Evolutionary conservation across 2,888 invertebrate species (phyloP).

Genomic region (Octonoba sinensis): DNA sequence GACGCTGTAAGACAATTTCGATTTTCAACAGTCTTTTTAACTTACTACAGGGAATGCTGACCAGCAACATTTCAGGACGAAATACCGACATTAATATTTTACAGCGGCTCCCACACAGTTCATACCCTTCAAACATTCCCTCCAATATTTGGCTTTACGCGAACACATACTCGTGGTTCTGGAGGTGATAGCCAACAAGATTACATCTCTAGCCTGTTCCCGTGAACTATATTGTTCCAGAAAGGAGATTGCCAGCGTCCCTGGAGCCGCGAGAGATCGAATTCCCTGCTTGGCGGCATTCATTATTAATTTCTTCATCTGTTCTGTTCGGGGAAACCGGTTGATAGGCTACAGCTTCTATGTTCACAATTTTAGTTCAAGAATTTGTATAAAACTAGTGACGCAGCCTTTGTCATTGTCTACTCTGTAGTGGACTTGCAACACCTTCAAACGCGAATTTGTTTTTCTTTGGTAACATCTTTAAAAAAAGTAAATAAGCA

Average conservation of each 20-base stretch:
- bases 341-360: slow-evolving; percentile 44
- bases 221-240: slow-evolving; percentile 28
- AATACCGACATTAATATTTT: slow-evolving; percentile 33
- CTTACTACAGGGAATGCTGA: no score
- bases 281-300: slow-evolving; percentile 41
- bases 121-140: slow-evolving; percentile 7
- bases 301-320: slow-evolving; percentile 64
- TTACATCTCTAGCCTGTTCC: slow-evolving; percentile 33
- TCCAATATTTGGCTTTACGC: slow-evolving; percentile 21
- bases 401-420: no score
- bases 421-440: no score
- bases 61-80: slow-evolving; percentile 11
- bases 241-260: slow-evolving; percentile 36
- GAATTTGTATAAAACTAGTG: no score
- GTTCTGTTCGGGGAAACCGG: slow-evolving; percentile 31
- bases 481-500: no score
- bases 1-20: no score
- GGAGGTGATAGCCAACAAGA: slow-evolving; percentile 50
- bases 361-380: no score
- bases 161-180: slow-evolving; percentile 25
- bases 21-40: no score
- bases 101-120: slow-evolving; percentile 29
- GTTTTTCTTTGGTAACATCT: no score
- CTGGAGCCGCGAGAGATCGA: slow-evolving; percentile 41
- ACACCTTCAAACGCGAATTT: no score